Evolutionary conservation across 2,797 vertebrate genomes (phyloP).

Genomic region (Parotocinclus haroldoi): DNA sequence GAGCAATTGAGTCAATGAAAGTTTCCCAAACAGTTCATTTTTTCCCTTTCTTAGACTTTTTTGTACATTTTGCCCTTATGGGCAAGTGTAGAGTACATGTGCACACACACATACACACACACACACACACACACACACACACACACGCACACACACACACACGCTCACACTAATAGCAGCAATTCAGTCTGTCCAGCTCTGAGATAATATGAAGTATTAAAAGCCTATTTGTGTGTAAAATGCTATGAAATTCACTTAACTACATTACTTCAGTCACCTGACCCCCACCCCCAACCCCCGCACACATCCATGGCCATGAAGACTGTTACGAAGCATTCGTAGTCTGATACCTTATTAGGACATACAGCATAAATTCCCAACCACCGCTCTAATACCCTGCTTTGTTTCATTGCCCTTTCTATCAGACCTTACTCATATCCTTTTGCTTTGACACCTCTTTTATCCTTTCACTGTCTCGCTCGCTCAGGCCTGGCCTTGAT

Average conservation of each 20-base stretch:
- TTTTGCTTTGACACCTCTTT: not conserved
- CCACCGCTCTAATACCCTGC: not conserved
- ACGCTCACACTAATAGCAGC: not conserved
- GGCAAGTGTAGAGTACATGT: too few species aligned
- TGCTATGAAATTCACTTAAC: constrained; percentile 9
- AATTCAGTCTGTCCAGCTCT: not conserved
- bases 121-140: not conserved
- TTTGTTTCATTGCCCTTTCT: not conserved
- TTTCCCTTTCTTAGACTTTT: too few species aligned
- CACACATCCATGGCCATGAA: not conserved
- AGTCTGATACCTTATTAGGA: constrained; percentile 42
- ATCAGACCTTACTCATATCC: not conserved
- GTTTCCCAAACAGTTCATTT: too few species aligned
- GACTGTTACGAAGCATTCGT: not conserved
- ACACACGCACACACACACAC: not conserved
- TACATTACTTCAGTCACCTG: constrained; percentile 11
- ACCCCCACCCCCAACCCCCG: too few species aligned
- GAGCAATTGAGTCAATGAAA: too few species aligned
- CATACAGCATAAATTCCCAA: constrained; percentile 11
- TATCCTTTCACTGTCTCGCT: constrained; percentile 1
- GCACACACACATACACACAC: not conserved
- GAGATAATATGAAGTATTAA: constrained; percentile 22
- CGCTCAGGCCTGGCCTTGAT: not conserved
- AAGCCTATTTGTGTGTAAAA: constrained; percentile 13
- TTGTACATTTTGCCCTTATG: too few species aligned